These are phyloP conservation scores for Mellivora capensis DNA, from an alignment of 2,113 vertebrate genomes.

Conservation along the genomic window DNA sequence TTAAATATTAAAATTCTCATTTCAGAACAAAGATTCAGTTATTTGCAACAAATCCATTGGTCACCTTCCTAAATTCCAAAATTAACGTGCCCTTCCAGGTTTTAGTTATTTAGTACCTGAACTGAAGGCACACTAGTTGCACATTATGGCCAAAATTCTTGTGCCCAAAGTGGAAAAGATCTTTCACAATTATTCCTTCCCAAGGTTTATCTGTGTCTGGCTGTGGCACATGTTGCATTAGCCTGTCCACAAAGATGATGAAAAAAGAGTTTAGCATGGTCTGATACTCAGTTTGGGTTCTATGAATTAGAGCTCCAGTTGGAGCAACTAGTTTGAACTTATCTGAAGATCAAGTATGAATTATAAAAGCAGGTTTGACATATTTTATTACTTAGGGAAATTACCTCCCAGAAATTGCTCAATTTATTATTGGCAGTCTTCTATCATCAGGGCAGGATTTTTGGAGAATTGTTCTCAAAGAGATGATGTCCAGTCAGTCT, in stretches of 20 bases:
- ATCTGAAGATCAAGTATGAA: not conserved
- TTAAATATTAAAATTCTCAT: slow-evolving; percentile 4
- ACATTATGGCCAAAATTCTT: not conserved
- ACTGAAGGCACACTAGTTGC: not conserved
- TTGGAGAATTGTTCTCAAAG: not conserved
- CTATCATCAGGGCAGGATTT: not conserved
- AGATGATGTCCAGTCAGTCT: not conserved
- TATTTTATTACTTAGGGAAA: not conserved
- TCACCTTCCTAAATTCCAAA: slow-evolving; percentile 44
- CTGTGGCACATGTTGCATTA: not conserved
- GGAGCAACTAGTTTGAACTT: slow-evolving; percentile 7
- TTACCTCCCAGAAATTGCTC: not conserved
- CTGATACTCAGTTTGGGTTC: not conserved
- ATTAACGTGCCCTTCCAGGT: not conserved
- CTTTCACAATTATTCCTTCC: not conserved
- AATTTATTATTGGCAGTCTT: not conserved
- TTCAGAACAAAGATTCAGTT: slow-evolving; percentile 15
- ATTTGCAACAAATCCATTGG: not conserved
- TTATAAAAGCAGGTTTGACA: not conserved
- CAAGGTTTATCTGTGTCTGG: not conserved
- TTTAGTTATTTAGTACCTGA: not conserved
- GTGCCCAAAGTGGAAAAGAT: not conserved
- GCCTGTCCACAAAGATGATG: not conserved
- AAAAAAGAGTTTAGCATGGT: not conserved
- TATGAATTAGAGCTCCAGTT: not conserved